Evolutionary conservation across 2,113 vertebrate genomes (phyloP), one percentile per base, ranked within the genome.

Genomic region (Nerophis lumbriciformis): DNA sequence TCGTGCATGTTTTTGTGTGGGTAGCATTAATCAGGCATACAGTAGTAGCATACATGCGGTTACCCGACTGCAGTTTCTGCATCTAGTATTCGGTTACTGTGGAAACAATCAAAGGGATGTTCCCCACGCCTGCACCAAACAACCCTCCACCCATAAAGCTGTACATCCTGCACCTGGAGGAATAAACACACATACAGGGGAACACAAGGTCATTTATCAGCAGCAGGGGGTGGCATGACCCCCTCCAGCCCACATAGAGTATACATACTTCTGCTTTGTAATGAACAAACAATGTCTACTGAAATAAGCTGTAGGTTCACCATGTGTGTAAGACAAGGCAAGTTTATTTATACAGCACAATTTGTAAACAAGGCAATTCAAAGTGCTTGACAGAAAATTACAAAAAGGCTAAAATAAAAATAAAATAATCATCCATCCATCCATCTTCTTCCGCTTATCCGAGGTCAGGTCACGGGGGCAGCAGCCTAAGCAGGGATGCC

Each of bases 41-140:
- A 28, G 28, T 2, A 28, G 28, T 28, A 28, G 4, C 28, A 28
- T 28, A 28, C 85, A 88, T 90, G 81, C 85, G 85, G 83, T 77
- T 90, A 76, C 74, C 83, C 64, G 88, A 88, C 72, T 88, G 83
- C 61, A 76, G 79, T 72, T 90, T 88, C 83, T 90, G 88, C 83
- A 90, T 87, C 87, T 86, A 91, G 72, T 91, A 90, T 85, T 90
- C 88, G 60, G 89, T 91, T 88, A 88, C 90, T 79, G 87, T 92
- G 90, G 90, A 91, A 89, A 92, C 89, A 44, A 90, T 88, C 80
- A 90, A 73, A 72, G 89, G 87, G 84, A 90, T 90, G 82, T 89
- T 90, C 79, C 87, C 88, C 76, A 90, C 74, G 71, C 86, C 84
- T 50, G 85, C 87, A 84, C 88, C 91, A 81, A 92, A 89, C 83